A percentile compares a stretch with the other conserved stretches of the same genome.
Evolutionary conservation across 1,140 invertebrate species (phyloP).

Genomic region (Eupeodes corollae): DNA sequence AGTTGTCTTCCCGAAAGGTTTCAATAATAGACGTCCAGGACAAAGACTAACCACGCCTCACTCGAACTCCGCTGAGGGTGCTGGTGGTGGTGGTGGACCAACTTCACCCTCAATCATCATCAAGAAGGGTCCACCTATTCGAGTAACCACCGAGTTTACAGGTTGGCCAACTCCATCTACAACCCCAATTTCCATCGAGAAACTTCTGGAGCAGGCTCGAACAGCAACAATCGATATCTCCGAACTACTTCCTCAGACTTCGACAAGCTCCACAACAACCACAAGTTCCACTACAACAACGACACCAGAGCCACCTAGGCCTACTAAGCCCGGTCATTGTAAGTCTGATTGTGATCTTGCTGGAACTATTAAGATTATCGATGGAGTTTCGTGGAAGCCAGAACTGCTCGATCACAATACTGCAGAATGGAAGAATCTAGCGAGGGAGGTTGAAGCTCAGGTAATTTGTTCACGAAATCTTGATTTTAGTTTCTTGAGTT

Average conservation of each 20-base stretch:
- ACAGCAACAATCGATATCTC: slow-evolving; percentile 42
- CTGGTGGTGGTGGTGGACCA: slow-evolving; percentile 25
- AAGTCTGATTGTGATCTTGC: slow-evolving; percentile 67
- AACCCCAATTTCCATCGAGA: slow-evolving; percentile 71
- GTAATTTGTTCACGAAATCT: slow-evolving; percentile 34
- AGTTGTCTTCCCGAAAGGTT: slow-evolving; percentile 66
- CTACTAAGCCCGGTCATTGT: slow-evolving; percentile 72
- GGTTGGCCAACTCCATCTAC: slow-evolving; percentile 78
- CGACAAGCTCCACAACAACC: slow-evolving; percentile 46
- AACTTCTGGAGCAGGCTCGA: slow-evolving; percentile 58
- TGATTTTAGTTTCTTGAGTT: background rate
- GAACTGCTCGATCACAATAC: slow-evolving; percentile 77
- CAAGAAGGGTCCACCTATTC: slow-evolving; percentile 69
- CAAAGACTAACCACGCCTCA: slow-evolving; percentile 49
- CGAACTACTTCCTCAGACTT: slow-evolving; percentile 32
- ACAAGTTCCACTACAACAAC: slow-evolving; percentile 67
- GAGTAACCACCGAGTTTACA: slow-evolving; percentile 76
- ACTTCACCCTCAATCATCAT: slow-evolving; percentile 50
- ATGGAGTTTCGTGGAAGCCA: slow-evolving; percentile 69
- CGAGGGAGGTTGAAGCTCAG: slow-evolving; percentile 65
- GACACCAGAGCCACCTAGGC: slow-evolving; percentile 55
- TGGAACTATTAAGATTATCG: slow-evolving; percentile 70
- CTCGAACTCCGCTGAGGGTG: slow-evolving; percentile 22
- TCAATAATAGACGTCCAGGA: slow-evolving; percentile 53
- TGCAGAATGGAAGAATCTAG: slow-evolving; percentile 69